These are phyloP conservation scores for Chromis chromis DNA, from an alignment of 2,797 vertebrate genomes.

Conservation along the genomic window DNA sequence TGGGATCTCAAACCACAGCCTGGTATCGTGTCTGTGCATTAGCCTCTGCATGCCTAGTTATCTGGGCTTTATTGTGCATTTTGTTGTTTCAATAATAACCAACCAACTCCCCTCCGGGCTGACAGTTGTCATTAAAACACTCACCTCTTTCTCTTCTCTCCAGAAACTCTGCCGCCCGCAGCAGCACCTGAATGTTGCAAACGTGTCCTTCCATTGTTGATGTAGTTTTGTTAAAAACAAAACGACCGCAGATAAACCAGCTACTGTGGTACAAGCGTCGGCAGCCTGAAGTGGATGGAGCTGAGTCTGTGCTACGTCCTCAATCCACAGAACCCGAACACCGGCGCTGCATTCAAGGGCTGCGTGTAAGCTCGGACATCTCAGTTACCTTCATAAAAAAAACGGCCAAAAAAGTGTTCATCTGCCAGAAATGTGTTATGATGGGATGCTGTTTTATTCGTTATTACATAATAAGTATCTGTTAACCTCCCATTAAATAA, in stretches of 20 bases:
- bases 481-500: too few relatives aligned
- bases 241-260: constrained; percentile 36
- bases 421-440: too few relatives aligned
- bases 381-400: background rate
- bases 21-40: rapidly evolving
- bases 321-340: constrained; percentile 31
- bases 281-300: constrained; percentile 44
- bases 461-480: too few relatives aligned
- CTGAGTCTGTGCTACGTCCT: constrained; percentile 62
- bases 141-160: constrained; percentile 90
- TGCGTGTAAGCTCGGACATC: constrained; percentile 27
- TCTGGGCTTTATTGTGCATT: constrained; percentile 40
- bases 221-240: constrained; percentile 15
- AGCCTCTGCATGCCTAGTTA: background rate
- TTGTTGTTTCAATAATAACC: constrained; percentile 63
- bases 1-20: background rate
- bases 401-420: too few relatives aligned
- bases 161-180: constrained; percentile 94
- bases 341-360: constrained; percentile 45
- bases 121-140: constrained; percentile 58
- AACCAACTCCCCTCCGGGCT: constrained; percentile 62
- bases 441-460: too few relatives aligned
- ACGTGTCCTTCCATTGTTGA: constrained; percentile 87
- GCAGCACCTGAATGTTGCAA: constrained; percentile 93
- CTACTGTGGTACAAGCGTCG: constrained; percentile 11